Percentiles rank a stretch among this genome's conserved stretches.
These are phyloP conservation scores for Acrobeloides nanus DNA, from an alignment of 2,888 invertebrate species.

Conservation along the genomic window DNA sequence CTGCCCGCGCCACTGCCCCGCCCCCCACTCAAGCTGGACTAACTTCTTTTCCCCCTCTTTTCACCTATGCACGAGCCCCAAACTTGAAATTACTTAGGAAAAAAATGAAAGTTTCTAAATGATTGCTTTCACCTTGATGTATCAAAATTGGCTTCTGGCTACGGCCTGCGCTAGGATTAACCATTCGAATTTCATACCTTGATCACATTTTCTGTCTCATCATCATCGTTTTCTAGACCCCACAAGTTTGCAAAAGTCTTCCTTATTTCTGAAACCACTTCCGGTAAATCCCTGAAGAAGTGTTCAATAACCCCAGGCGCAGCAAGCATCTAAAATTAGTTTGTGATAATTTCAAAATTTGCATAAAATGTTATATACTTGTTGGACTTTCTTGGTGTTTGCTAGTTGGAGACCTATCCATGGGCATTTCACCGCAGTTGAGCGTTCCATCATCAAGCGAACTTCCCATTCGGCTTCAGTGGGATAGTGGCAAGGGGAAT, in stretches of 20 bases:
- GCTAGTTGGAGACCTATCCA: conserved; percentile 73
- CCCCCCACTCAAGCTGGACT: too few relatives aligned
- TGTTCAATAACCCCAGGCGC: conserved; percentile 68
- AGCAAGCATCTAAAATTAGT: conserved; percentile 67
- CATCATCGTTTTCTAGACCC: conserved; percentile 65
- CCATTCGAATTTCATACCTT: conserved; percentile 17
- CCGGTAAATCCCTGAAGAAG: conserved; percentile 61
- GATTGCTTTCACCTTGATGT: too few relatives aligned
- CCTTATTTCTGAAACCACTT: conserved; percentile 63
- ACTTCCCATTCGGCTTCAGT: conserved; percentile 69
- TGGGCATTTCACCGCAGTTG: conserved; percentile 86
- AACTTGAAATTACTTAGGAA: too few relatives aligned
- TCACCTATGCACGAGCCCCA: too few relatives aligned
- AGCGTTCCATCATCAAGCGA: conserved; percentile 75
- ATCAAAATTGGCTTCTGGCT: too few relatives aligned
- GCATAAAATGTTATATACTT: too few relatives aligned
- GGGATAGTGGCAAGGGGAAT: conserved; percentile 77
- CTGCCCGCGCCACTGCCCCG: too few relatives aligned
- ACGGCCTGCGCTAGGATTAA: too few relatives aligned
- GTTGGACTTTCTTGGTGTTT: conserved; percentile 59
- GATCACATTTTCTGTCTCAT: conserved; percentile 31
- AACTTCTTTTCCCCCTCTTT: too few relatives aligned
- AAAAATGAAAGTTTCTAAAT: too few relatives aligned
- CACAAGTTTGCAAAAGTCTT: conserved; percentile 84
- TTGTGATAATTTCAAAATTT: conserved; percentile 13